Conservation (phyloP, 1,140 invertebrate genomes). For the Heliothis virescens region DNA sequence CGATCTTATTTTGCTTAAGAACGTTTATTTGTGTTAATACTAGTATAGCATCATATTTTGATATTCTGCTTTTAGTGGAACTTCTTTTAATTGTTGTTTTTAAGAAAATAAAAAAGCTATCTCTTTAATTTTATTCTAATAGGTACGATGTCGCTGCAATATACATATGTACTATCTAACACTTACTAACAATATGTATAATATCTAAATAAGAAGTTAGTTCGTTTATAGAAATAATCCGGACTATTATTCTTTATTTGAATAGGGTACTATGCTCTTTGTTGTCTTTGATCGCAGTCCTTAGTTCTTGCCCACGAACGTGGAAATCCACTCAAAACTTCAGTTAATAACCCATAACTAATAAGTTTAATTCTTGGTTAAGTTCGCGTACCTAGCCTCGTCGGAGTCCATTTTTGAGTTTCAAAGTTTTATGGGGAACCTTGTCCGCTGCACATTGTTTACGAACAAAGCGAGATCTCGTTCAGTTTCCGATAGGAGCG, state of each 20-base stretch:
- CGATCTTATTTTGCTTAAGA: slow-evolving; percentile 44
- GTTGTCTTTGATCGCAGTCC: slow-evolving; percentile 10
- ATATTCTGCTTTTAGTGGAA: too few relatives aligned
- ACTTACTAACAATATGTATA: too few relatives aligned
- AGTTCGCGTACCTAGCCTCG: slow-evolving; percentile 26
- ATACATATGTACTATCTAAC: too few relatives aligned
- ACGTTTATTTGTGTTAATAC: neutral
- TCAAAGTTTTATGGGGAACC: slow-evolving; percentile 68
- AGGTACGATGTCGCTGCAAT: too few relatives aligned
- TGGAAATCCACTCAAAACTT: slow-evolving; percentile 42
- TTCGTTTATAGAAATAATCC: too few relatives aligned
- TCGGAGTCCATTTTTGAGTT: slow-evolving; percentile 66
- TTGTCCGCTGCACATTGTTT: slow-evolving; percentile 75
- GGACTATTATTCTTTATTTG: neutral
- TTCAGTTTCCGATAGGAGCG: slow-evolving; percentile 67
- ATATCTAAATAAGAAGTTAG: too few relatives aligned
- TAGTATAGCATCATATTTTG: too few relatives aligned
- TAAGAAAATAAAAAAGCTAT: too few relatives aligned
- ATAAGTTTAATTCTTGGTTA: slow-evolving; percentile 37
- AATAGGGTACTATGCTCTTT: neutral
- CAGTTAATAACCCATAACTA: slow-evolving; percentile 46
- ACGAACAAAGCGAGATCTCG: slow-evolving; percentile 76
- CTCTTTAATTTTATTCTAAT: too few relatives aligned
- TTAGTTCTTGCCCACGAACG: slow-evolving; percentile 21
- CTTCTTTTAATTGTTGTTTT: too few relatives aligned